A percentile compares a stretch with the other conserved stretches of the same genome.
Conservation (phyloP, 1,140 invertebrate genomes). For the Dinoponera quadriceps region DNA sequence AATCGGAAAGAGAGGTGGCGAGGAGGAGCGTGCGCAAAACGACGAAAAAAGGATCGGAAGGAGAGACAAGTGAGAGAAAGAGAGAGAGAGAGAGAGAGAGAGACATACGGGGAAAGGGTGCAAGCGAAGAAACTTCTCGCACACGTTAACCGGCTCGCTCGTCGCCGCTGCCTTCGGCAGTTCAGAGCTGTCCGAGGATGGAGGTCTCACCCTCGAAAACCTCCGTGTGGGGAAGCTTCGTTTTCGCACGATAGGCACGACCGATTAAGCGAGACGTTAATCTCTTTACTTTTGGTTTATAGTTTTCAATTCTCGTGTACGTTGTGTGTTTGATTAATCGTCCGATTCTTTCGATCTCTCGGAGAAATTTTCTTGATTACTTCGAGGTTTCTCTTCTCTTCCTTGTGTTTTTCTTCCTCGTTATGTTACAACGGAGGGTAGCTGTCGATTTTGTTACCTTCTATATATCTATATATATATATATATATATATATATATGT, state of each 20-base stretch:
- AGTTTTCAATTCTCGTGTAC: background rate
- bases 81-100: too few relatives aligned
- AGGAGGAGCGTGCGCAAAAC: slow-evolving; percentile 10
- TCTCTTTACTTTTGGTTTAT: slow-evolving; percentile 12
- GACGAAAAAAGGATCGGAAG: slow-evolving; percentile 11
- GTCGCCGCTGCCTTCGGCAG: slow-evolving; percentile 20
- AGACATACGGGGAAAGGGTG: background rate
- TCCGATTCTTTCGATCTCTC: background rate
- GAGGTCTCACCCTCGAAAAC: background rate
- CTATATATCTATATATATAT: background rate
- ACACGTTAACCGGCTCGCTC: slow-evolving; percentile 48
- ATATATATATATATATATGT: too few relatives aligned
- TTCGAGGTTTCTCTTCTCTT: background rate
- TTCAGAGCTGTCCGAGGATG: background rate
- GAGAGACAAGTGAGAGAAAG: background rate
- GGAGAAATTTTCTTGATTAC: background rate
- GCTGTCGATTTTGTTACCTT: background rate
- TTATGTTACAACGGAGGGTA: background rate
- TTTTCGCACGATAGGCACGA: slow-evolving; percentile 54
- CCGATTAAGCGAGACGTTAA: slow-evolving; percentile 42
- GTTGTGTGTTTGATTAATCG: slow-evolving; percentile 3
- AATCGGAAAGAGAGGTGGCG: slow-evolving; percentile 49
- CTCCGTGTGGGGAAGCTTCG: slow-evolving; percentile 5
- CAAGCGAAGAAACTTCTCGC: slow-evolving; percentile 40
- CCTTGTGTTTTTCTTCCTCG: background rate